phyloP scores from a whole-genome alignment of 2,888 invertebrate species.

The Mesorhabditis spiculigera region DNA sequence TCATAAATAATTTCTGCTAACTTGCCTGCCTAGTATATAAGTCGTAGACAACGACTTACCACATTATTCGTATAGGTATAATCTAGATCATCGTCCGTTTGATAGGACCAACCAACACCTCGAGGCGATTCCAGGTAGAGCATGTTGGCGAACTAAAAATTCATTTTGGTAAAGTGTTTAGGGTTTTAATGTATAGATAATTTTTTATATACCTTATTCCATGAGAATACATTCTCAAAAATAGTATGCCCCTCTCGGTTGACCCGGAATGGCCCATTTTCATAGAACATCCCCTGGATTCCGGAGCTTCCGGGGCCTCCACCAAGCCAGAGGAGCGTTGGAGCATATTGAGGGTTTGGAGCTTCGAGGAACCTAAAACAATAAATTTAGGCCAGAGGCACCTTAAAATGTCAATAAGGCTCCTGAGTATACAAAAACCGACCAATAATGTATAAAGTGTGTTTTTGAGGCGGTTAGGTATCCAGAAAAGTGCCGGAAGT shows the following conservation, averaged over 20 bases:
- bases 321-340: constrained; percentile 35
- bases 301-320: constrained; percentile 42
- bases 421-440: not conserved
- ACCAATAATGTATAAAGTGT: constrained; percentile 33
- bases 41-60: constrained; percentile 11
- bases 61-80: constrained; percentile 31
- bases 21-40: not conserved
- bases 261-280: constrained; percentile 60
- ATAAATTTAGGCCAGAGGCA: not conserved
- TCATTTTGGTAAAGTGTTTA: not conserved
- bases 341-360: constrained; percentile 22
- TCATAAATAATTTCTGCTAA: no score
- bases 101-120: constrained; percentile 65
- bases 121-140: constrained; percentile 65
- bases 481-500: constrained; percentile 40
- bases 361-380: constrained; percentile 27
- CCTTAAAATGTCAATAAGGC: no score
- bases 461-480: constrained; percentile 31
- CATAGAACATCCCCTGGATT: constrained; percentile 58
- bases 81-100: constrained; percentile 32
- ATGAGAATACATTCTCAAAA: constrained; percentile 42
- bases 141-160: constrained; percentile 51
- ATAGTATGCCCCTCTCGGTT: constrained; percentile 40
- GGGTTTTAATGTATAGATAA: not conserved
- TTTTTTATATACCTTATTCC: constrained; percentile 38